Percentiles rank a stretch among this genome's conserved stretches.
Conservation (phyloP, 1,140 invertebrate genomes). For the Apis mellifera region Amel_HAv3.1 CM009931.2:1314001-1314500, state of each 20-base stretch:
- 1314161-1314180: too few species aligned
- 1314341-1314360: conserved; percentile 40
- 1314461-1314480: conserved; percentile 73
- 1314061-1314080: too few species aligned
- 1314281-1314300: not conserved
- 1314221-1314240: too few species aligned
- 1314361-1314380: conserved; percentile 6
- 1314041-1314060: too few species aligned
- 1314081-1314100: too few species aligned
- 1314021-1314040: not conserved
- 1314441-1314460: conserved; percentile 55
- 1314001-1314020: not conserved
- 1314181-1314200: too few species aligned
- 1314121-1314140: too few species aligned
- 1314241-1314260: not conserved
- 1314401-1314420: conserved; percentile 44
- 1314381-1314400: conserved; percentile 42
- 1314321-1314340: conserved; percentile 22
- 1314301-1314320: conserved; percentile 8
- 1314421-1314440: conserved; percentile 23
- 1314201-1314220: too few species aligned
- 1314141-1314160: too few species aligned
- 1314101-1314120: too few species aligned
- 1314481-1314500: conserved; percentile 72
- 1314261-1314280: not conserved